Conservation (phyloP, 2,888 invertebrate species). For the Philhelius pedissequus region DNA sequence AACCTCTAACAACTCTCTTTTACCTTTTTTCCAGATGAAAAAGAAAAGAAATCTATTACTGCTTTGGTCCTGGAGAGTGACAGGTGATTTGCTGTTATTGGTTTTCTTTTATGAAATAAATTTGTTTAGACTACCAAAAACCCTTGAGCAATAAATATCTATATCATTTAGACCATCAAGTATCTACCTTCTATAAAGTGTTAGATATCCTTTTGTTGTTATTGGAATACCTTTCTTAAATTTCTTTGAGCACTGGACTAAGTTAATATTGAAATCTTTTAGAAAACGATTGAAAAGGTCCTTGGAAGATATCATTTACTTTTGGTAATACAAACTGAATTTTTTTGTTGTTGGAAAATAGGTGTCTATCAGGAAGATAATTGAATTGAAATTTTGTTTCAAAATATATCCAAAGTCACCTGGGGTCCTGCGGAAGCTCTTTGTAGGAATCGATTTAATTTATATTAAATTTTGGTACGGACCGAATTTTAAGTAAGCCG, state of each 20-base stretch:
- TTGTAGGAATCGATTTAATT: too few relatives aligned
- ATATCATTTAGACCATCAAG: not conserved
- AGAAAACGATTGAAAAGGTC: not conserved
- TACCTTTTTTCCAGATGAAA: not conserved
- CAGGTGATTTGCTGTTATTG: conserved; percentile 23
- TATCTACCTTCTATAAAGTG: not conserved
- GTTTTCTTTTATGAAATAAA: conserved; percentile 4
- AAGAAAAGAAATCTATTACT: not conserved
- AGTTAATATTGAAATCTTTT: not conserved
- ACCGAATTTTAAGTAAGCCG: too few relatives aligned
- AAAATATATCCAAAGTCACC: too few relatives aligned
- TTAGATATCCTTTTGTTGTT: not conserved
- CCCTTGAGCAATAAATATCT: not conserved
- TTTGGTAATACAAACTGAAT: too few relatives aligned
- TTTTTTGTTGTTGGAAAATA: too few relatives aligned
- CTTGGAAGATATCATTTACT: not conserved
- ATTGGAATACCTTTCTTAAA: not conserved
- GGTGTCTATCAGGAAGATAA: too few relatives aligned
- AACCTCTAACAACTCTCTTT: not conserved
- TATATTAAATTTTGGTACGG: too few relatives aligned
- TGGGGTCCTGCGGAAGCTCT: too few relatives aligned
- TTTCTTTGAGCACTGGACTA: not conserved
- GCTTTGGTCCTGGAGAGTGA: not conserved
- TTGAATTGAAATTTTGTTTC: too few relatives aligned
- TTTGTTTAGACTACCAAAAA: not conserved